Percentiles rank a stretch among this genome's conserved stretches.
Conservation (phyloP, 2,888 invertebrate species). For the Pandemis cinnamomeana region DNA sequence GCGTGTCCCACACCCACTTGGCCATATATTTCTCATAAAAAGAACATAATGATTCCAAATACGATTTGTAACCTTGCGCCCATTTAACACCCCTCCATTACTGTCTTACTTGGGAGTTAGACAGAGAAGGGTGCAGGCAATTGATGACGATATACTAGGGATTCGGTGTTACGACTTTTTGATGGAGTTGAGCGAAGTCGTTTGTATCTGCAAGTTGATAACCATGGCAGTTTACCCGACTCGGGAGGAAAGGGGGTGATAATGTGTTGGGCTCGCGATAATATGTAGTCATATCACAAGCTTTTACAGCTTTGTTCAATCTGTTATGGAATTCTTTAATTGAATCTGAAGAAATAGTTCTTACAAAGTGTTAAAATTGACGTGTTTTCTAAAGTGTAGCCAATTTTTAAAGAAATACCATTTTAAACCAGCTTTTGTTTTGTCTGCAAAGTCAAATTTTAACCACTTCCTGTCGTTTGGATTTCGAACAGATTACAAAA, state of each 20-base stretch:
- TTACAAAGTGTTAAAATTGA: too few species aligned
- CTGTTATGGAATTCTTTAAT: too few species aligned
- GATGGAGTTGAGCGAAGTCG: conserved; percentile 13
- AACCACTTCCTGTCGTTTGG: too few species aligned
- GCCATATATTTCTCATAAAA: conserved; percentile 1
- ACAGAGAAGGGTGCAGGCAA: background rate
- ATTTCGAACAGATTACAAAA: too few species aligned
- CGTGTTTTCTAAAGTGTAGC: too few species aligned
- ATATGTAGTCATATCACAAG: background rate
- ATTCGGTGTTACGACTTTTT: conserved; percentile 13
- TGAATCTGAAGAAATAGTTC: too few species aligned
- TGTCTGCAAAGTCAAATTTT: too few species aligned
- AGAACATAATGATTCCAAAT: background rate
- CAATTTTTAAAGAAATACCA: too few species aligned
- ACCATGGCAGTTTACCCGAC: background rate
- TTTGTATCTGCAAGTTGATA: background rate
- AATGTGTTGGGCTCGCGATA: background rate
- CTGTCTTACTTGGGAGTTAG: background rate
- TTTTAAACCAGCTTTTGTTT: too few species aligned
- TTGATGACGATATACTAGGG: conserved; percentile 4
- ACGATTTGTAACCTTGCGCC: conserved; percentile 9
- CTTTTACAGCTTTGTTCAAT: background rate
- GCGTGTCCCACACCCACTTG: too few species aligned
- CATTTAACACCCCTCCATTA: background rate
- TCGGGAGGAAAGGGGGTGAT: background rate